Evolutionary conservation across 1,140 invertebrate genomes (phyloP), one percentile per base, ranked within the genome.

Genomic region (Pachypsylla venusta): DNA sequence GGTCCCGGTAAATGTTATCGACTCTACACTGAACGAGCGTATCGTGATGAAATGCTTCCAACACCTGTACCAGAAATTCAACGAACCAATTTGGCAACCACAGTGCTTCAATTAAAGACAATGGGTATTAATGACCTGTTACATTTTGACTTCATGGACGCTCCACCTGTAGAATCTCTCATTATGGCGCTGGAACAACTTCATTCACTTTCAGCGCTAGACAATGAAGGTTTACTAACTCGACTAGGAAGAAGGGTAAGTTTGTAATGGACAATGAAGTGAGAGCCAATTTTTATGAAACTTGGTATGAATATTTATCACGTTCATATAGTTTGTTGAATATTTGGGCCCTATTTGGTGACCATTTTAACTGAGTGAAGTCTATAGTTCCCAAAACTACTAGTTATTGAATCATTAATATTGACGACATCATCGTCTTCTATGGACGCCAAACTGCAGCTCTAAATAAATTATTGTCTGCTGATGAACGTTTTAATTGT

Each of bases 101-200:
- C 94, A 0, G 92, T 67, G 19, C 71, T 99, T 2, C 93, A 98
- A 64, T 70, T 99, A 1, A 99, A 99, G 72, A 96, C 96, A 0
- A 98, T 99, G 94, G 97, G 97, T 4, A 99, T 99, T 54, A 99
- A 99, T 72, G 96, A 99, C 74, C 75, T 99, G n/a, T 72, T 99
- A n/a, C 87, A 94, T 68, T 99, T 99, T 73, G 95, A 99, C 75
- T 99, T 99, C 72, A 99, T 99, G 96, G 97, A 99, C 72, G 90
- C 96, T 0, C 97, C 97, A 10, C 95, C 96, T 0, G 91, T 96
- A 7, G 92, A 96, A 71, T 89, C 93, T 0, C 77, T 99, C 42
- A 93, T 99, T 14, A 95, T 97, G 82, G 97, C 97, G 3, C 75
- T 99, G 60, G 94, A 98, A 70, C 91, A 96, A 64, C 75, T 99